Percentiles rank a stretch among this genome's conserved stretches.
Evolutionary conservation across 2,888 invertebrate genomes (phyloP).

Genomic region (Hesperia comma): DNA sequence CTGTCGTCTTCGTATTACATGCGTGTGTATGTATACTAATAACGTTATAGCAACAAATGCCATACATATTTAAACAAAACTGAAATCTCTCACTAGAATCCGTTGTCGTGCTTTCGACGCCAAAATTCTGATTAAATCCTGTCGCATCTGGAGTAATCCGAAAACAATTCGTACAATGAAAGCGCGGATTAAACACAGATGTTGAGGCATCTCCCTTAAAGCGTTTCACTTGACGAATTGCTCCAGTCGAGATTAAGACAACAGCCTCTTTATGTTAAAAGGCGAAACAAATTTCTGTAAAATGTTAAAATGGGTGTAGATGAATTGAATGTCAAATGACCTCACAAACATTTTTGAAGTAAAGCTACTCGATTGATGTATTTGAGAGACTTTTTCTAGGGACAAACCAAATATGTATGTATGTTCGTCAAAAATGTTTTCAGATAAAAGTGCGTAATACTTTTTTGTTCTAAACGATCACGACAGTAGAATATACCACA

Average conservation of each 20-base stretch:
- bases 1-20: no score
- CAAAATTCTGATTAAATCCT: slow-evolving; percentile 36
- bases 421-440: no score
- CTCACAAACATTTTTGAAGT: background rate
- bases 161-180: slow-evolving; percentile 38
- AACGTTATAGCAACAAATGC: background rate
- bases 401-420: no score
- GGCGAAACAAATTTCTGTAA: slow-evolving; percentile 50
- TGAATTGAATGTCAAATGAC: slow-evolving; percentile 5
- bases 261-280: slow-evolving; percentile 52
- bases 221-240: slow-evolving; percentile 59
- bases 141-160: slow-evolving; percentile 37
- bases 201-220: slow-evolving; percentile 53
- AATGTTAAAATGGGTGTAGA: slow-evolving; percentile 3
- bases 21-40: background rate
- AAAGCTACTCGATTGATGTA: no score
- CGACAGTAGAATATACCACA: no score
- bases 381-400: no score
- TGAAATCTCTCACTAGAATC: slow-evolving; percentile 9
- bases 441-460: no score
- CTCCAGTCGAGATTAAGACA: slow-evolving; percentile 61
- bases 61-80: slow-evolving; percentile 12
- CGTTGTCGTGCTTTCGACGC: slow-evolving; percentile 22
- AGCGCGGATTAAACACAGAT: slow-evolving; percentile 42
- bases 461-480: no score